Evolutionary conservation across 2,797 vertebrate genomes (phyloP).

Genomic region (Phrynocephalus guinanensis): DNA sequence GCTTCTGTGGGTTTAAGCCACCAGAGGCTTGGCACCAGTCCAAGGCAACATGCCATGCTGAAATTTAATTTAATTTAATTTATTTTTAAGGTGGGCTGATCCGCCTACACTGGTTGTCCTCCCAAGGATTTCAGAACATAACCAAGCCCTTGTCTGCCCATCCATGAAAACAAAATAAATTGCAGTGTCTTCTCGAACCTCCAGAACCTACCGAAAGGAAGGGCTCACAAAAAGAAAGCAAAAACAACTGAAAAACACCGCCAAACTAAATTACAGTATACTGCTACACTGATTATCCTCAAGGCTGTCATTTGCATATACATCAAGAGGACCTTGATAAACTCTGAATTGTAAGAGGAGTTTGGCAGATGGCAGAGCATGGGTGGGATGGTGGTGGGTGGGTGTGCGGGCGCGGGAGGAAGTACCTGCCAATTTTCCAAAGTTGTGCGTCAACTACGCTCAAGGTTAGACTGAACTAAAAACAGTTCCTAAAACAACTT

Average conservation of each 20-base stretch:
- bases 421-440: background rate
- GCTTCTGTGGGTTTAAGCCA: conserved; percentile 68
- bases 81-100: conserved; percentile 43
- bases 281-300: background rate
- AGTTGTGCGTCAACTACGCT: background rate
- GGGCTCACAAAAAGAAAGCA: background rate
- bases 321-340: background rate
- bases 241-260: conserved; percentile 2
- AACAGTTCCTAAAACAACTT: too few relatives aligned
- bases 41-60: conserved; percentile 66
- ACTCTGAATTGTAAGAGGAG: background rate
- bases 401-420: background rate
- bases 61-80: conserved; percentile 46
- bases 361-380: background rate
- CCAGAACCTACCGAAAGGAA: conserved; percentile 20
- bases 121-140: conserved; percentile 37
- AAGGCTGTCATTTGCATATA: background rate
- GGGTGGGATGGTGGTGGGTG: background rate
- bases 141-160: background rate
- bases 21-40: conserved; percentile 69
- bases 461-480: background rate
- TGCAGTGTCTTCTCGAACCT: conserved; percentile 30
- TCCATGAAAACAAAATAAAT: conserved; percentile 33
- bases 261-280: conserved; percentile 25
- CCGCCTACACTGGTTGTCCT: conserved; percentile 36